These are phyloP conservation scores for Amphimallon solstitiale DNA, from an alignment of 2,888 invertebrate species.

Conservation along the genomic window DNA sequence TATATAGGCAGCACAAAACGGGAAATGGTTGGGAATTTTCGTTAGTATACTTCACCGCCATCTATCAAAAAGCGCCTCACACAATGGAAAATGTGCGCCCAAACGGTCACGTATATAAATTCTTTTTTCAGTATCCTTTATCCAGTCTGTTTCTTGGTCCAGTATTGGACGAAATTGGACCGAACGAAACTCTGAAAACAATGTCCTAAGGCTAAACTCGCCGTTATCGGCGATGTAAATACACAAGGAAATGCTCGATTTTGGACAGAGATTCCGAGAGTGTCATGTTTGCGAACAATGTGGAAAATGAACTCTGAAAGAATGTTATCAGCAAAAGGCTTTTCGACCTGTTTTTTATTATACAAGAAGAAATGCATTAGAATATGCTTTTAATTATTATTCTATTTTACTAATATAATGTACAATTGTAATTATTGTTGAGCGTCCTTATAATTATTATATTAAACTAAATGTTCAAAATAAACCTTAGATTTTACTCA, in stretches of 20 bases:
- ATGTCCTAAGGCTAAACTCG: constrained; percentile 40
- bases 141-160: background rate
- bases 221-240: constrained; percentile 44
- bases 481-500: no score
- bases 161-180: background rate
- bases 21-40: constrained; percentile 1
- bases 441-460: no score
- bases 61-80: constrained; percentile 21
- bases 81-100: constrained; percentile 12
- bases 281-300: constrained; percentile 38
- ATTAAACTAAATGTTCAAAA: no score
- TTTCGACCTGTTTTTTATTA: background rate
- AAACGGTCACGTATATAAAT: constrained; percentile 29
- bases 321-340: background rate
- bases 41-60: constrained; percentile 20
- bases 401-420: background rate
- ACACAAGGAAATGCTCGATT: constrained; percentile 37
- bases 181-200: constrained; percentile 25
- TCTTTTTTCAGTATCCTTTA: background rate
- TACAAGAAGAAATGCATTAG: no score
- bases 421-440: no score
- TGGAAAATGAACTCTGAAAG: constrained; percentile 15
- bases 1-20: constrained; percentile 17
- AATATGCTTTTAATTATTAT: background rate
- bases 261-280: constrained; percentile 34